phyloP scores from a whole-genome alignment of 2,888 invertebrate genomes.

The Stomorhina lunata region DNA sequence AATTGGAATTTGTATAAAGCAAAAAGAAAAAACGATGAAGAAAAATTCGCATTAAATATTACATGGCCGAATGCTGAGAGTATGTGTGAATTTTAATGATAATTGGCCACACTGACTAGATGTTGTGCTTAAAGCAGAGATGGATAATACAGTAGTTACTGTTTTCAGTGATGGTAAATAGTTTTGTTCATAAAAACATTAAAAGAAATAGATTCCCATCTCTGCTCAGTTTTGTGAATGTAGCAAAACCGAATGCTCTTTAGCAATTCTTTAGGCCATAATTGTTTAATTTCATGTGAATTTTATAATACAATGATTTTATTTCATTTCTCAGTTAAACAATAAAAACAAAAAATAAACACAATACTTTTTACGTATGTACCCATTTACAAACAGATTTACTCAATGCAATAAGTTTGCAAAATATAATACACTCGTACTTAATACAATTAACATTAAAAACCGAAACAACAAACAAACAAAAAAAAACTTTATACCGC shows the following conservation, averaged over 20 bases:
- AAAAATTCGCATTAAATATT: too few relatives aligned
- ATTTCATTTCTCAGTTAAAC: slow-evolving; percentile 48
- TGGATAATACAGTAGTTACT: too few relatives aligned
- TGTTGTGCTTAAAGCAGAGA: too few relatives aligned
- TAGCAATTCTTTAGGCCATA: slow-evolving; percentile 23
- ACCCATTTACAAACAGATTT: too few relatives aligned
- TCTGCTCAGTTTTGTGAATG: background rate
- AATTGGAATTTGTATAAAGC: too few relatives aligned
- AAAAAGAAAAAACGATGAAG: too few relatives aligned
- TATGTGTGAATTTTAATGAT: too few relatives aligned
- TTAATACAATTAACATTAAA: slow-evolving; percentile 4
- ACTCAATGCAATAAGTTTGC: background rate
- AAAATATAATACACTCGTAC: background rate
- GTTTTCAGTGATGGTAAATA: background rate
- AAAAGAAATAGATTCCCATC: background rate
- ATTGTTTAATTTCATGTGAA: slow-evolving; percentile 63
- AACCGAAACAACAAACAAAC: slow-evolving; percentile 36
- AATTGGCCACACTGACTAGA: too few relatives aligned
- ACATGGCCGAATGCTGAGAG: too few relatives aligned
- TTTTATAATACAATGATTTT: slow-evolving; percentile 53
- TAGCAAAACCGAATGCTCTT: slow-evolving; percentile 13
- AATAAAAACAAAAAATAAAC: slow-evolving; percentile 23
- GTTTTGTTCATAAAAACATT: background rate
- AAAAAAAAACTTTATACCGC: slow-evolving; percentile 31
- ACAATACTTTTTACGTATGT: too few relatives aligned